Evolutionary conservation across 2,888 invertebrate genomes (phyloP).

Genomic region (Lampropteryx suffumata): DNA sequence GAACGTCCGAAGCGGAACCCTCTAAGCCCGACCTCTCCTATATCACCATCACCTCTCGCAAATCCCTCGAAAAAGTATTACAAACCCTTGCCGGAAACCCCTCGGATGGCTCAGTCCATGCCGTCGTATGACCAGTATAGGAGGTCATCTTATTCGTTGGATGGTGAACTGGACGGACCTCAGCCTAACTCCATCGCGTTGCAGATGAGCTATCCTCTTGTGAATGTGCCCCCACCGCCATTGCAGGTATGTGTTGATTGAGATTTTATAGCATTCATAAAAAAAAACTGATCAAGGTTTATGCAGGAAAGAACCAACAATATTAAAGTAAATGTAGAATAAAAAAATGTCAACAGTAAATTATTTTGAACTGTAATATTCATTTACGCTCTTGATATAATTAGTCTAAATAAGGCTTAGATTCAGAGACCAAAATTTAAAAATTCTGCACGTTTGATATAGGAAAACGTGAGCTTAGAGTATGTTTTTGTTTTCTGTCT

Average conservation of each 20-base stretch:
- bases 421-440: no score
- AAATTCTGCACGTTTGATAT: no score
- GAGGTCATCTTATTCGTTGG: slow-evolving; percentile 68
- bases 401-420: no score
- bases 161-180: slow-evolving; percentile 68
- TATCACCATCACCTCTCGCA: not conserved
- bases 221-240: slow-evolving; percentile 80
- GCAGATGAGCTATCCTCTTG: slow-evolving; percentile 85
- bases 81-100: slow-evolving; percentile 45
- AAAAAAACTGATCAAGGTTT: no score
- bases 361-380: no score
- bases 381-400: no score
- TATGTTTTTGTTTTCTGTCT: no score
- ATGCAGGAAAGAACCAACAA: no score
- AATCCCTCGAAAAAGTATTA: slow-evolving; percentile 39
- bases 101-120: slow-evolving; percentile 61
- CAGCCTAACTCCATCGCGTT: slow-evolving; percentile 84
- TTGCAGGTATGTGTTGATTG: slow-evolving; percentile 57
- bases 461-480: no score
- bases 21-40: slow-evolving; percentile 36
- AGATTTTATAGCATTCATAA: slow-evolving; percentile 21
- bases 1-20: slow-evolving; percentile 59
- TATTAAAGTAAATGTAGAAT: no score
- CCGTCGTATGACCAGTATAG: slow-evolving; percentile 51
- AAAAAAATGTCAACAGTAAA: no score